phyloP scores from a whole-genome alignment of 2,888 invertebrate species.

The Sylvicola fuscatus region DNA sequence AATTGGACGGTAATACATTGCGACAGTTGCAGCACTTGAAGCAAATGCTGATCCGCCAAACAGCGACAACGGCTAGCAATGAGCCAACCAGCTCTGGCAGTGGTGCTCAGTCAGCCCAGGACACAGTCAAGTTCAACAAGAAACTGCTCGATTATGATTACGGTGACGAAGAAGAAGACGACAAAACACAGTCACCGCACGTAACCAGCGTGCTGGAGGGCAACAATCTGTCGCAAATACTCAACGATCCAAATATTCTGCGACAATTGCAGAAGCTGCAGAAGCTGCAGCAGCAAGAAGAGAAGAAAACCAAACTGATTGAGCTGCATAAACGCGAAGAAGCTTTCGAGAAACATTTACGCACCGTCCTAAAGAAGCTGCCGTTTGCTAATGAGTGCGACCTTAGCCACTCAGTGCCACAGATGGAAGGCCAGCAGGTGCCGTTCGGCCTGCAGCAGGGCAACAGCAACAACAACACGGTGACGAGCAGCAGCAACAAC shows the following conservation, averaged over 20 bases:
- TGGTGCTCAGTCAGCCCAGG: slow-evolving; percentile 20
- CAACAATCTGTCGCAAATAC: slow-evolving; percentile 23
- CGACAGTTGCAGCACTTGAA: slow-evolving; percentile 40
- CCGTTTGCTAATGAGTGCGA: slow-evolving; percentile 45
- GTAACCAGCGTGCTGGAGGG: slow-evolving; percentile 15
- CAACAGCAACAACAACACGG: neutral
- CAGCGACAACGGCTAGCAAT: slow-evolving; percentile 15
- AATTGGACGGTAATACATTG: slow-evolving; percentile 15
- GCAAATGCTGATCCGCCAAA: slow-evolving; percentile 29
- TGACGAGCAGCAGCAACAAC: neutral
- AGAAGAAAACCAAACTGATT: slow-evolving; percentile 41
- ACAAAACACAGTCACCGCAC: slow-evolving; percentile 17
- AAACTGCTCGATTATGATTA: slow-evolving; percentile 81
- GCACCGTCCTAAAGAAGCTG: slow-evolving; percentile 48
- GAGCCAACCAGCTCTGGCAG: slow-evolving; percentile 17
- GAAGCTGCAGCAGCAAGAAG: slow-evolving; percentile 29
- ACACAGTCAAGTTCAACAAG: slow-evolving; percentile 53
- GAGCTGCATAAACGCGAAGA: slow-evolving; percentile 55
- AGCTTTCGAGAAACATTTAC: slow-evolving; percentile 53
- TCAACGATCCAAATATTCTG: slow-evolving; percentile 75
- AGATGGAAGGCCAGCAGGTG: slow-evolving; percentile 5
- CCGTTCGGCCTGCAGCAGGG: slow-evolving; percentile 1
- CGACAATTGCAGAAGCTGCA: slow-evolving; percentile 72
- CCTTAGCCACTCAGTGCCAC: slow-evolving; percentile 18
- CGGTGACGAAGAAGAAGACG: slow-evolving; percentile 68